A percentile compares a stretch with the other conserved stretches of the same genome.
Conservation (phyloP, 2,888 invertebrate species). For the Flexamia atlantica region DNA sequence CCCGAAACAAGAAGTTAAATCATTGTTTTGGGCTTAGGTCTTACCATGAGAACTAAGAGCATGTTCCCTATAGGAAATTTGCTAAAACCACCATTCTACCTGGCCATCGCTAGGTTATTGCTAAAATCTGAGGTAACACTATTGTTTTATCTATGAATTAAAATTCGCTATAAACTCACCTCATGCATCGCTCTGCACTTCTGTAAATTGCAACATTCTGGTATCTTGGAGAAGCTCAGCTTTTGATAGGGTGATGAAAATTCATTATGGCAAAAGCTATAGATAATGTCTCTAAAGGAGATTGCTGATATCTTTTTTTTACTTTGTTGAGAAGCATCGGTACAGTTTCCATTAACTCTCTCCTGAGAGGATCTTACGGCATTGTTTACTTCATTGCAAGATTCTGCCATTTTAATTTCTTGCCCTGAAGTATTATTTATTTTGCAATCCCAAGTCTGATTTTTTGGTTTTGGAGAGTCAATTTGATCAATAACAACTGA, state of each 20-base stretch:
- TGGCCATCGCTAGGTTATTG: no score
- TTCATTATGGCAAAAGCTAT: conserved; percentile 12
- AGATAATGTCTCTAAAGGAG: not conserved
- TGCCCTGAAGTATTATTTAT: not conserved
- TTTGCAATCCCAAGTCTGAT: not conserved
- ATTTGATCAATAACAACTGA: not conserved
- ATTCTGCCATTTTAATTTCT: no score
- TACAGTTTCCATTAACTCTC: not conserved
- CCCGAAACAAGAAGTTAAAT: no score
- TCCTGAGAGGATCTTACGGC: no score
- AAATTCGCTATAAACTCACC: not conserved
- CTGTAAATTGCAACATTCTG: conserved; percentile 2
- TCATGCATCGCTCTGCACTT: conserved; percentile 12
- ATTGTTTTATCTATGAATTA: no score
- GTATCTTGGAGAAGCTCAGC: not conserved
- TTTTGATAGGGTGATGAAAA: conserved; percentile 20
- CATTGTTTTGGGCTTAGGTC: no score
- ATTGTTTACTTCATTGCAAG: no score
- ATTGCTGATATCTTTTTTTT: not conserved
- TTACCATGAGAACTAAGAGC: no score
- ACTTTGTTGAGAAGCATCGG: not conserved
- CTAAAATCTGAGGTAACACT: no score
- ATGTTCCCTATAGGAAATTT: no score
- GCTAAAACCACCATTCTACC: no score
- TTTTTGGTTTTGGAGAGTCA: not conserved